These are phyloP conservation scores for Porites lobata DNA, from an alignment of 92 coral and sea anemone genomes.

Conservation along the genomic window DNA sequence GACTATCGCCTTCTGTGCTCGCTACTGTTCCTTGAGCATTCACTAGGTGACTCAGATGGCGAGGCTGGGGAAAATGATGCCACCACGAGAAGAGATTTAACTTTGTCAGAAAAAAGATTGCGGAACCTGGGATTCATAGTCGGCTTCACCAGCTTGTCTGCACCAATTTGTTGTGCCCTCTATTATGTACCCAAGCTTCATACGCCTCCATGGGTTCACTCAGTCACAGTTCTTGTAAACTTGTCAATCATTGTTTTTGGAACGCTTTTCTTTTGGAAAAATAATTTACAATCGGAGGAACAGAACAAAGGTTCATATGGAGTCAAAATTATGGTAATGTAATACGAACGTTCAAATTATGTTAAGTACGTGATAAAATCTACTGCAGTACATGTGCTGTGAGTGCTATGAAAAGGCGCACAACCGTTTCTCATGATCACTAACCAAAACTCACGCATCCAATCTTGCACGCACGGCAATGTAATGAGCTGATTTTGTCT, in stretches of 20 bases:
- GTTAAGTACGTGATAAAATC: no score
- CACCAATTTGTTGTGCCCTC: constrained; percentile 44
- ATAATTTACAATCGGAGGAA: constrained; percentile 23
- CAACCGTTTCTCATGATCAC: no score
- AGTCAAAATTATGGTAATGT: constrained; percentile 57
- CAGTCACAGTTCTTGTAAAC: constrained; percentile 39
- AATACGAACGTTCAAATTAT: no score
- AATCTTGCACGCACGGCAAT: no score
- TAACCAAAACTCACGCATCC: no score
- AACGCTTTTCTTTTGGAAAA: constrained; percentile 30
- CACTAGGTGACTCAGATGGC: constrained; percentile 37
- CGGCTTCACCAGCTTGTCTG: constrained; percentile 53
- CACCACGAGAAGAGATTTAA: neutral
- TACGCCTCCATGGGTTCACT: constrained; percentile 50
- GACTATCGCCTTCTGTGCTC: constrained; percentile 78
- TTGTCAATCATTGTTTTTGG: constrained; percentile 42
- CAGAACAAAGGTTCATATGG: constrained; percentile 35
- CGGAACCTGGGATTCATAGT: constrained; percentile 48
- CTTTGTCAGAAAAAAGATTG: constrained; percentile 20
- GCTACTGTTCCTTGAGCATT: constrained; percentile 74
- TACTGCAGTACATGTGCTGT: no score
- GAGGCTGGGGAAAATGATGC: neutral
- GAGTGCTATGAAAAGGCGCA: no score
- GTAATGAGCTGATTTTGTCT: no score
- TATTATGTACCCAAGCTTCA: constrained; percentile 27